Percentiles rank a stretch among this genome's conserved stretches.
phyloP scores from a whole-genome alignment of 2,113 vertebrate genomes.

The Anser cygnoides region DNA sequence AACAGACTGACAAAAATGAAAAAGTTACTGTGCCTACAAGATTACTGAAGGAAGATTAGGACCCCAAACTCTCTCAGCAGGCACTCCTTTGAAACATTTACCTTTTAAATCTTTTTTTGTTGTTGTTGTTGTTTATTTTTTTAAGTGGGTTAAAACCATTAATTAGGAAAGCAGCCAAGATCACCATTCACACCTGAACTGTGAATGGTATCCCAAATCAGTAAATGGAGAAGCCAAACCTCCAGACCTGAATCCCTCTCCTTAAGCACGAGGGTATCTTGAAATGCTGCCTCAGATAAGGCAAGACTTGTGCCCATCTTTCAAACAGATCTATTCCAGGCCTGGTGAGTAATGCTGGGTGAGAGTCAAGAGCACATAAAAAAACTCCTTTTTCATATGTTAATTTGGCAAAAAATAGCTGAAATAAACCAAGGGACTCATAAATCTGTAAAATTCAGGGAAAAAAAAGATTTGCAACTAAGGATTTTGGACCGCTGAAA shows the following conservation, averaged over 20 bases:
- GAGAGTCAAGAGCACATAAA: neutral
- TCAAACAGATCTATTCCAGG: neutral
- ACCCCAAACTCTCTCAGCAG: neutral
- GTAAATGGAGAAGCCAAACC: neutral
- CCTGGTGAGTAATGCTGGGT: neutral
- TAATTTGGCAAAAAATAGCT: neutral
- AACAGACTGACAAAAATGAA: neutral
- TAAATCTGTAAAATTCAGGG: neutral
- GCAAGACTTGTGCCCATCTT: neutral
- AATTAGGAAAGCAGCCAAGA: neutral
- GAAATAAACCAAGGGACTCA: neutral
- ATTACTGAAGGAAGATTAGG: neutral
- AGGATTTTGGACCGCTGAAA: neutral
- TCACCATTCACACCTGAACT: neutral
- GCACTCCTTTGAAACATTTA: neutral
- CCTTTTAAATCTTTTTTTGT: neutral
- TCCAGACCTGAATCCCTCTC: neutral
- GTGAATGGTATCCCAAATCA: neutral
- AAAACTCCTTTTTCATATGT: neutral
- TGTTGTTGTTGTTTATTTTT: no score
- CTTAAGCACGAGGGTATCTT: neutral
- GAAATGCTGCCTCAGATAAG: conserved; percentile 18
- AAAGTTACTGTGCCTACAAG: neutral
- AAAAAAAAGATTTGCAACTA: neutral
- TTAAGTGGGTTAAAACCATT: neutral